A percentile compares a stretch with the other conserved stretches of the same genome.
Conservation (phyloP, 1,140 invertebrate genomes). For the Parasteatoda tepidariorum region DNA sequence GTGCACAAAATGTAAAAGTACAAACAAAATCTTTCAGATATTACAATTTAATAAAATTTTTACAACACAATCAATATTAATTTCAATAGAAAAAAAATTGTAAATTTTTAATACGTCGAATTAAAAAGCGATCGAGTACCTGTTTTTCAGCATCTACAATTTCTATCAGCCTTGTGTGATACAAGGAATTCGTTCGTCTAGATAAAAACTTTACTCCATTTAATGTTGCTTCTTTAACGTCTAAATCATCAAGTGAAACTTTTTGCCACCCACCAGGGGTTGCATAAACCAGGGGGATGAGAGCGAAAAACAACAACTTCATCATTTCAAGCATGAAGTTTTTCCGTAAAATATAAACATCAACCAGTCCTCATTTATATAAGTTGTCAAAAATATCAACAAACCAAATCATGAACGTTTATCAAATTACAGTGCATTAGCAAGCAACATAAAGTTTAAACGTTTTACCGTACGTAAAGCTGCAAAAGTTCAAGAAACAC, state of each 20-base stretch:
- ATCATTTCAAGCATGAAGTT: too few relatives aligned
- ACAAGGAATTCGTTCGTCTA: conserved; percentile 68
- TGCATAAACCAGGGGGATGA: conserved; percentile 6
- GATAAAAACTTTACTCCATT: conserved; percentile 69
- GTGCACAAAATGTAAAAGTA: neutral
- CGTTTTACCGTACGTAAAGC: too few relatives aligned
- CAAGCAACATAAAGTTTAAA: too few relatives aligned
- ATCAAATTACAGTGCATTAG: too few relatives aligned
- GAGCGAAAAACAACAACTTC: neutral
- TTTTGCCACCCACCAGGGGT: conserved; percentile 64
- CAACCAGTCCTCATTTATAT: too few relatives aligned
- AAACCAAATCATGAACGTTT: too few relatives aligned
- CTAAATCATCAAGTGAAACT: conserved; percentile 62
- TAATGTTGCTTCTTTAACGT: conserved; percentile 67
- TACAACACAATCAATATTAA: neutral
- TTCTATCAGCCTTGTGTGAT: conserved; percentile 67
- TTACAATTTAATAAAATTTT: neutral
- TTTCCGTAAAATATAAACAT: too few relatives aligned
- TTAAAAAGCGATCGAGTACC: too few relatives aligned
- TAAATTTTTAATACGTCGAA: too few relatives aligned
- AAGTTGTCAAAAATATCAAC: too few relatives aligned
- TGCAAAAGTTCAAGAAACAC: too few relatives aligned
- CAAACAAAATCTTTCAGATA: neutral
- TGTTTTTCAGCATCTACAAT: conserved; percentile 67
- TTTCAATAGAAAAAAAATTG: conserved; percentile 58